Conservation (phyloP, 2,113 vertebrate genomes). For the Meriones unguiculatus region DNA sequence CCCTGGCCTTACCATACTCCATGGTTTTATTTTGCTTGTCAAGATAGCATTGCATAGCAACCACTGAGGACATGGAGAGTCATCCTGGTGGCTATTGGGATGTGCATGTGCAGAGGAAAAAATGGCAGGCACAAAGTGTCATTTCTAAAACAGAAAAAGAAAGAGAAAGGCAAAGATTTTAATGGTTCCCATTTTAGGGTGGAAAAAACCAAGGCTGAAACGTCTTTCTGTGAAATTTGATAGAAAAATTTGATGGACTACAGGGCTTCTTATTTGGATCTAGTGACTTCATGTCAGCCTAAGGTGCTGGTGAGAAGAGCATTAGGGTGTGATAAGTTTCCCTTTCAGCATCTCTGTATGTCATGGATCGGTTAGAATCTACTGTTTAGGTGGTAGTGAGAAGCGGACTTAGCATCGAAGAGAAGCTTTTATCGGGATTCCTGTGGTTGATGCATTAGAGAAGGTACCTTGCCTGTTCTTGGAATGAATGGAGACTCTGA, state of each 20-base stretch:
- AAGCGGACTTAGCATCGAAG: neutral
- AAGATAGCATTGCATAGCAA: neutral
- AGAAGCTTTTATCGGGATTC: neutral
- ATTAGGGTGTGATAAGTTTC: too few relatives aligned
- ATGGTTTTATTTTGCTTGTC: constrained; percentile 19
- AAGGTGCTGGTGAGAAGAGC: neutral
- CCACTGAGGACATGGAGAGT: neutral
- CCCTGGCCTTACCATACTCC: neutral
- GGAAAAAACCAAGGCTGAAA: neutral
- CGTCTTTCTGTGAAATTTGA: constrained; percentile 1
- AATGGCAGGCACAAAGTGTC: neutral
- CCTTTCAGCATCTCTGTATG: neutral
- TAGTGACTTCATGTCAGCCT: neutral
- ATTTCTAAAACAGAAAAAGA: constrained; percentile 54
- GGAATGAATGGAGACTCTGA: accelerated
- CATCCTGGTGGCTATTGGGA: neutral
- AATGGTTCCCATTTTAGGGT: neutral
- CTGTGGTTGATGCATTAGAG: neutral
- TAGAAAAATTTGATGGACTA: neutral
- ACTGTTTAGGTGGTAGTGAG: neutral
- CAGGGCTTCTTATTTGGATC: neutral
- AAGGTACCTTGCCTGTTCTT: neutral
- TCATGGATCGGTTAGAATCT: neutral
- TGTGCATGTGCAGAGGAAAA: neutral
- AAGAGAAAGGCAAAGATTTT: neutral